These are phyloP conservation scores for Nibea albiflora DNA, from an alignment of 2,113 vertebrate species.

Conservation along the genomic window DNA sequence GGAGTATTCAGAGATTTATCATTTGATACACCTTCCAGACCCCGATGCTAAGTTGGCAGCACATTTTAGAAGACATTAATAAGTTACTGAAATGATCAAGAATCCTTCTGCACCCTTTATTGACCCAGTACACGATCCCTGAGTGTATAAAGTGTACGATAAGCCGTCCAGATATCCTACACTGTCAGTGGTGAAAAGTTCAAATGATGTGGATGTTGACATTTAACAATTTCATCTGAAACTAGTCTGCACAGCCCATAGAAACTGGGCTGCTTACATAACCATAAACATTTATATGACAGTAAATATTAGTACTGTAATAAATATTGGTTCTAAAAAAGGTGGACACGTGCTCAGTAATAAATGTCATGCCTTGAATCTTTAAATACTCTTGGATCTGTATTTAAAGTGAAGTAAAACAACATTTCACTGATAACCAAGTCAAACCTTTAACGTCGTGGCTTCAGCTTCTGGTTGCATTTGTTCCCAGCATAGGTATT, in stretches of 20 bases:
- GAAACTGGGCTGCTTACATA: conserved; percentile 21
- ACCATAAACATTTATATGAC: background rate
- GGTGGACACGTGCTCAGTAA: background rate
- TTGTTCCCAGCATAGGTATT: background rate
- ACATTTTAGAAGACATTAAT: background rate
- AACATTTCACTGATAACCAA: background rate
- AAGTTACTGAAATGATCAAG: background rate
- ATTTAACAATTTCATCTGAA: conserved; percentile 23
- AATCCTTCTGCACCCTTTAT: background rate
- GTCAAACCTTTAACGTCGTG: background rate
- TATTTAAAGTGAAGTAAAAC: background rate
- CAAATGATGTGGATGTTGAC: background rate
- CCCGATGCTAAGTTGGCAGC: background rate
- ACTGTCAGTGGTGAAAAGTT: background rate
- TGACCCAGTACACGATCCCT: background rate
- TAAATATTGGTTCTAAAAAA: background rate
- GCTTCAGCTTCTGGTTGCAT: background rate
- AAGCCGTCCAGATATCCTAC: background rate
- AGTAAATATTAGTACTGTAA: conserved; percentile 2
- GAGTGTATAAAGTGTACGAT: background rate
- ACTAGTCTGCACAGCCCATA: background rate
- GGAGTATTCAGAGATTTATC: background rate
- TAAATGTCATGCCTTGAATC: background rate
- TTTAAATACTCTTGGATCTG: background rate
- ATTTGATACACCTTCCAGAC: background rate